A percentile compares a stretch with the other conserved stretches of the same genome.
Evolutionary conservation across 2,888 invertebrate genomes (phyloP).

Genomic region (Cephus spinipes): DNA sequence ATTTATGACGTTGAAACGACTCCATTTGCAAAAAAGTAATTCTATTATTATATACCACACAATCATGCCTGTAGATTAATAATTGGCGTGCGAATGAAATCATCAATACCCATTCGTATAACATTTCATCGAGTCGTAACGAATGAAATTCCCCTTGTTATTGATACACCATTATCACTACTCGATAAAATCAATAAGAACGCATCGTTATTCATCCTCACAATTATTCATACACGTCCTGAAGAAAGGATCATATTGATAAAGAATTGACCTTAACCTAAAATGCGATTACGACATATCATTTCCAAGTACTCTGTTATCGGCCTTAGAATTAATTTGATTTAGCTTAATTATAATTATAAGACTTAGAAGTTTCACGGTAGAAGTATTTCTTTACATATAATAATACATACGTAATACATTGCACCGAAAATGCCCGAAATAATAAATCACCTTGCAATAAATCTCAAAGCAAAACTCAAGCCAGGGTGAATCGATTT

Average conservation of each 20-base stretch:
- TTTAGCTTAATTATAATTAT: slow-evolving; percentile 15
- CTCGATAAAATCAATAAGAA: not conserved
- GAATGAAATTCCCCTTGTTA: not conserved
- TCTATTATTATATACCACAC: not conserved
- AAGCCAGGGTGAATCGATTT: not conserved
- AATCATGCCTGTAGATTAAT: not conserved
- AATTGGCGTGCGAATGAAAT: not conserved
- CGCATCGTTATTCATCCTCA: not conserved
- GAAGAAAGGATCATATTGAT: not conserved
- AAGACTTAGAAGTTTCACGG: slow-evolving; percentile 25
- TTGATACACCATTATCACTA: not conserved
- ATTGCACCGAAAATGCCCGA: slow-evolving; percentile 26
- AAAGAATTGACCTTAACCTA: slow-evolving; percentile 1
- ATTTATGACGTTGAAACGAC: not conserved
- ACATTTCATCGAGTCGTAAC: not conserved
- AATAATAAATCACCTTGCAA: not conserved
- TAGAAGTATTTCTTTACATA: slow-evolving; percentile 7
- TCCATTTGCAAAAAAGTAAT: not conserved
- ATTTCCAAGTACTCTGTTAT: slow-evolving; percentile 18
- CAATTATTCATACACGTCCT: not conserved
- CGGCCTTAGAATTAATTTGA: slow-evolving; percentile 25
- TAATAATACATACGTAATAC: slow-evolving; percentile 19
- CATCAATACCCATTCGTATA: not conserved
- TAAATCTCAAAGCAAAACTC: not conserved
- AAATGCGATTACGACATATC: slow-evolving; percentile 21